These are phyloP conservation scores for Pristiophorus japonicus DNA, from an alignment of 2,113 vertebrate genomes.

Conservation along the genomic window DNA sequence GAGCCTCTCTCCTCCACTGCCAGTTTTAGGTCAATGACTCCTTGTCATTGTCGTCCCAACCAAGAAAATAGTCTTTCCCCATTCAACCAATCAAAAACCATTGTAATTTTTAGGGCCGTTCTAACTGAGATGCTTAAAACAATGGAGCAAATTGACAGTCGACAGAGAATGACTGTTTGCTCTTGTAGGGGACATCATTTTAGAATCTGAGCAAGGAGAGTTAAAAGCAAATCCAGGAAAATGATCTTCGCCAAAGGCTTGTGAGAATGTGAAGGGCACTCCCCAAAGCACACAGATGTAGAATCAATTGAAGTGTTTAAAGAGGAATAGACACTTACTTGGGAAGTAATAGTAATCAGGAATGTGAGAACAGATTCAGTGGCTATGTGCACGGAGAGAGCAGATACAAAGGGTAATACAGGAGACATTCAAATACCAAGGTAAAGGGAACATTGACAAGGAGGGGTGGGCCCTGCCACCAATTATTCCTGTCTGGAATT, in stretches of 20 bases:
- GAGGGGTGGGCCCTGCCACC: no score
- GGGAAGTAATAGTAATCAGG: background rate
- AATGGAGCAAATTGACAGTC: background rate
- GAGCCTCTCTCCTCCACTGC: background rate
- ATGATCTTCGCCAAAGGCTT: background rate
- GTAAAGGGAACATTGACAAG: background rate
- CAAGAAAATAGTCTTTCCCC: background rate
- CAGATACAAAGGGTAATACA: background rate
- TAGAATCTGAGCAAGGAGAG: background rate
- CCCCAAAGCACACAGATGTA: background rate
- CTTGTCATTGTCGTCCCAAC: background rate
- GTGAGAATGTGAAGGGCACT: background rate
- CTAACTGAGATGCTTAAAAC: background rate
- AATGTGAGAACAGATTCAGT: background rate
- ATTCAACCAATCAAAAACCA: slow-evolving; percentile 1
- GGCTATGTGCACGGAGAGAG: background rate
- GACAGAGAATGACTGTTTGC: background rate
- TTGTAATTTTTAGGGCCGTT: background rate
- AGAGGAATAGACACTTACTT: background rate
- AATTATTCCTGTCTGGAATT: background rate
- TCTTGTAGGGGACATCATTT: background rate
- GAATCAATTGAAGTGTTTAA: background rate
- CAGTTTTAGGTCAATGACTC: background rate
- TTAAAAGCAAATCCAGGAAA: background rate
- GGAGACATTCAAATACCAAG: background rate